Base-by-base conservation (phyloP, 92 coral and sea anemone species). In the Porites cylindrica region DNA sequence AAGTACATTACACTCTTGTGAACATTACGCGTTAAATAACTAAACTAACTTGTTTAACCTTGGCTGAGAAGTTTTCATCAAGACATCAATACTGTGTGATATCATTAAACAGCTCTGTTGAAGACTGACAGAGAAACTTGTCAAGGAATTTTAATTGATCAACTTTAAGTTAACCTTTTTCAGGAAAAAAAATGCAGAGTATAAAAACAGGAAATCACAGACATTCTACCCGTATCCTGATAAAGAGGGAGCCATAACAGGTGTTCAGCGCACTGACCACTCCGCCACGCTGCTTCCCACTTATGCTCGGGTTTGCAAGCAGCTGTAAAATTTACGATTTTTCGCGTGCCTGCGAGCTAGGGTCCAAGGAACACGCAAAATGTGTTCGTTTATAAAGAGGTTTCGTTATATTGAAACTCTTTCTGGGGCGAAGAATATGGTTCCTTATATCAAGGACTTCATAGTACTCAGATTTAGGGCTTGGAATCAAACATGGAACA, bases 91-190 rank as follows among this genome's bases (percentile, higher is more conserved):
- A 32, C 94, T 91, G 80, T 94, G 90, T 24, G 97, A 91, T 50
- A 97, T 84, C 65, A 97, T 82, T 71, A 94, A 89, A 79, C 99
- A 97, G 77, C 98, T 95, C 77, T 92, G 96, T 59, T 97, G 99
- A 88, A 95, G 93, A 64, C 99, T 96, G 23, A 29, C 32, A 29
- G 32, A 69, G 56, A 10, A 51, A 80, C 13, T 38, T 5, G 92
- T 93, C 67, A 90, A 93, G 91, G 80, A 83, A 84, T 61, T 29
- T 52, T 8, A 54, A 54, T 50, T 7, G 3, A 18, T 2, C 10
- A 14, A 1, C n/a, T 32, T 62, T 7, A 62, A 5, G 53, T 32
- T 13, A 2, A 32, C 29, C n/a, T 63, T 24, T 58, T 78, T 16
- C 43, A 61, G 10, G 10, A 1, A 20, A 12, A 12, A 75, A n/a